phyloP scores from a whole-genome alignment of 2,113 vertebrate species.

The Diphyllodes magnificus region DNA sequence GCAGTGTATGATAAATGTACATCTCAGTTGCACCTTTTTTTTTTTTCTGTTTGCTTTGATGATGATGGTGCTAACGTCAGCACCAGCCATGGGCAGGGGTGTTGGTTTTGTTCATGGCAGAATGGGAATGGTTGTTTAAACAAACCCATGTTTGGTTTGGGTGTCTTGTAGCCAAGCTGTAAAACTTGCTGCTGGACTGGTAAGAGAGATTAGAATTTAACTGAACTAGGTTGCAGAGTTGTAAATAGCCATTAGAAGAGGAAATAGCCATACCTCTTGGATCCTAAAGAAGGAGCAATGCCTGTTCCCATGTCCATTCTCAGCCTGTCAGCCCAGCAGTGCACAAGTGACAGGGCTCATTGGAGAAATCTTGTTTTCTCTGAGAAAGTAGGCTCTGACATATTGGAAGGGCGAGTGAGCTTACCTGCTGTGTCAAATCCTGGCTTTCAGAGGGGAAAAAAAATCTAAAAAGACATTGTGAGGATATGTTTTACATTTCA shows the following conservation, averaged over 20 bases:
- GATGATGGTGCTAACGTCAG: neutral
- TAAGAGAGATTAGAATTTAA: neutral
- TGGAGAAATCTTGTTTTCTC: neutral
- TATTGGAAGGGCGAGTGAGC: neutral
- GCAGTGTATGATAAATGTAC: neutral
- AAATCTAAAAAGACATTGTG: neutral
- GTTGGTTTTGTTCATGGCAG: neutral
- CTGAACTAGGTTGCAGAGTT: neutral
- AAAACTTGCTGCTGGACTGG: neutral
- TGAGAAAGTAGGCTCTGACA: neutral
- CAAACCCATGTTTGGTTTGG: neutral
- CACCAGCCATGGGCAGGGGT: no score
- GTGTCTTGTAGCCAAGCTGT: neutral
- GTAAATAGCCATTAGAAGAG: neutral
- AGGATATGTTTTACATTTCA: neutral
- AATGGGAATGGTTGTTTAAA: no score
- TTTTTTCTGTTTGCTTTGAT: neutral
- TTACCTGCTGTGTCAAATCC: neutral
- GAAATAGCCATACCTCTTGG: neutral
- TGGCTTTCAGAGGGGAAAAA: neutral
- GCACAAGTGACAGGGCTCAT: rapidly evolving
- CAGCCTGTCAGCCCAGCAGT: neutral
- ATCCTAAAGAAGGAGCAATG: neutral
- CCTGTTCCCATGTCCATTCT: neutral
- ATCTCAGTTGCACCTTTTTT: neutral